Evolutionary conservation across 2,113 vertebrate genomes (phyloP).

Genomic region (Epinephelus lanceolatus): DNA sequence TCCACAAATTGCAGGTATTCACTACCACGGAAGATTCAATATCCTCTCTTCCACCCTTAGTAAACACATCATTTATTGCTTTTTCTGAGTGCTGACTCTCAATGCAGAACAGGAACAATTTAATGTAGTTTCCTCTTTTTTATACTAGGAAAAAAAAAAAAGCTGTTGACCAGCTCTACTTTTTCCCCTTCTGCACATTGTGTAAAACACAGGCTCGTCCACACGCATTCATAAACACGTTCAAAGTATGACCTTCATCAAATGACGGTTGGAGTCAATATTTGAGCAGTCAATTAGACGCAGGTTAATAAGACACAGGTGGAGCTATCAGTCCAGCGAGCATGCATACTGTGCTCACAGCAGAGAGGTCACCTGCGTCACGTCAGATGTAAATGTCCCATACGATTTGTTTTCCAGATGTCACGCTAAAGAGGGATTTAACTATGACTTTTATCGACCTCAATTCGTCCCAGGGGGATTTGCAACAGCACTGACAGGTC

Average conservation of each 20-base stretch:
- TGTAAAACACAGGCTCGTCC: conserved; percentile 9
- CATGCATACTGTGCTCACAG: conserved; percentile 11
- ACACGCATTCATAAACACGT: conserved; percentile 17
- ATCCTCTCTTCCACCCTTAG: conserved; percentile 67
- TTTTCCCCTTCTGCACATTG: not conserved
- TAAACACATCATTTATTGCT: conserved; percentile 70
- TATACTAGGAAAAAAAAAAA: conserved; percentile 14
- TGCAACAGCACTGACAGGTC: not conserved
- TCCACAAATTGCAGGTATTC: conserved; percentile 55
- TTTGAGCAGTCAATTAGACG: conserved; percentile 61
- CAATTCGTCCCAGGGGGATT: conserved; percentile 8
- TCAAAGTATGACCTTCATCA: conserved; percentile 40
- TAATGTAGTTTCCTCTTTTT: conserved; percentile 60
- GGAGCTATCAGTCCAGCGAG: conserved; percentile 2
- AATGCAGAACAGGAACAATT: conserved; percentile 59
- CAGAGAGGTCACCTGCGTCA: conserved; percentile 10
- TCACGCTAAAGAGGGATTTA: conserved; percentile 30
- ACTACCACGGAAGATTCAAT: conserved; percentile 56
- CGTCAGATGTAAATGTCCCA: conserved; percentile 12
- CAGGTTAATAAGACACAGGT: conserved; percentile 46
- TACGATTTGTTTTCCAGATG: conserved; percentile 17
- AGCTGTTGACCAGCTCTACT: not conserved
- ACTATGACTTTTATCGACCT: conserved; percentile 33
- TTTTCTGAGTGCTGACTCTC: conserved; percentile 12
- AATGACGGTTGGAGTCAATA: conserved; percentile 57